phyloP scores from a whole-genome alignment of 2,113 vertebrate genomes.

The Hystrix brachyura region DNA sequence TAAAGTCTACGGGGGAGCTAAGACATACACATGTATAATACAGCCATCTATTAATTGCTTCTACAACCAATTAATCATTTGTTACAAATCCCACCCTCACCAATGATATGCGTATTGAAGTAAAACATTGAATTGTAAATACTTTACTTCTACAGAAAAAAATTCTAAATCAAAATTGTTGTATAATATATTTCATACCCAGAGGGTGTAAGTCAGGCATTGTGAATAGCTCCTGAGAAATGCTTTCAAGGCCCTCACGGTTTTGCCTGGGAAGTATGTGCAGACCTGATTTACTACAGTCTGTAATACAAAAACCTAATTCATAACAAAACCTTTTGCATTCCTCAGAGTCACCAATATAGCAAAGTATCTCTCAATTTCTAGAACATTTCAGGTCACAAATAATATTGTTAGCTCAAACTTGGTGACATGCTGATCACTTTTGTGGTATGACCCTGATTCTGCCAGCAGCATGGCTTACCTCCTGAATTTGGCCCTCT shows the following conservation, averaged over 20 bases:
- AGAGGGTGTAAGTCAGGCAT: background rate
- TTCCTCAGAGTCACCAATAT: conserved; percentile 16
- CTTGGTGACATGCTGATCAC: background rate
- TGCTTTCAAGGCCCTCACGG: background rate
- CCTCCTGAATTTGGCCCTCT: background rate
- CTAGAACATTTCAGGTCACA: conserved; percentile 7
- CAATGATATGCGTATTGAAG: background rate
- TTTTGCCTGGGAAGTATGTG: background rate
- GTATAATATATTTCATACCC: background rate
- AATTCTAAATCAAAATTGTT: background rate
- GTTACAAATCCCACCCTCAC: background rate
- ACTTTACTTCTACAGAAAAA: background rate
- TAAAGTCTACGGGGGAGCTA: background rate
- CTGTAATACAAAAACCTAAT: background rate
- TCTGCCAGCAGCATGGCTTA: too few relatives aligned
- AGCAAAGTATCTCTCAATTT: background rate
- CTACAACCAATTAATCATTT: background rate
- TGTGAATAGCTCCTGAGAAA: background rate
- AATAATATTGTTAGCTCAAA: background rate
- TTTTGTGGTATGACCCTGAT: background rate
- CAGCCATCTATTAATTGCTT: background rate
- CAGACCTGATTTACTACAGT: background rate
- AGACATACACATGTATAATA: background rate
- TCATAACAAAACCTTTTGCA: background rate
- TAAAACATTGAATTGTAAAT: background rate